Evolutionary conservation across 2,888 invertebrate species (phyloP), one percentile per base, ranked within the genome.

Genomic region (Spilarctia lutea): DNA sequence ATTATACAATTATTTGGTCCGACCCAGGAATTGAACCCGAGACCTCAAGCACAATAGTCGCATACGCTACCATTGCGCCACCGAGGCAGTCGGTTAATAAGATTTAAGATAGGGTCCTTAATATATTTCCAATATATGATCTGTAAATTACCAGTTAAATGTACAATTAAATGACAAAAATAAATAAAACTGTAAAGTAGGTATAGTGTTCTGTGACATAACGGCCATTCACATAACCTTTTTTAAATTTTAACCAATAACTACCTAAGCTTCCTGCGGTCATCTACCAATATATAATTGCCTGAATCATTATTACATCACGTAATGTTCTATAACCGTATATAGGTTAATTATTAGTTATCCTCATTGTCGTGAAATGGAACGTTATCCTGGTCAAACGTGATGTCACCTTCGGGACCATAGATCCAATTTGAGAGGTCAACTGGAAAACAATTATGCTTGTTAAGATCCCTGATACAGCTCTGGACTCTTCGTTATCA

Each of bases 381-480:
- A 11, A 39, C 45, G 11, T n/a, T 65, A 63, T 77, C 52, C 77
- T 79, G 78, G 42, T 56, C 56, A 30, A 45, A 69, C 66, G 65
- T 72, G 65, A 73, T 69, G 76, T 75, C 69, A 75, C 66, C 65
- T 75, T 77, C 33, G 39, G 56, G 30, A 48, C 73, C n/a, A 39
- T 45, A 48, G 67, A 56, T 56, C 30, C 66, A 72, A 76, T 74
- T n/a, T 76, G 76, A 35, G 33, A 33, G 82, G 82, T 83, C 76
- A 82, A 82, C 18, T 76, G 75, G 56, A 71, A 70, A 68, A 27
- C 77, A 79, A 75, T 82, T 77, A 65, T 56, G 30, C 66, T 75
- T n/a, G 72, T 76, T 76, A 68, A 69, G 69, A 65, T 75, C 42
- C 4, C n/a, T 33, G 65, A 68, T 68, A 63, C n/a, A n/a, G 35